Evolutionary conservation across 64 coral and sea anemone genomes (phyloP), one percentile per base, ranked within the genome.

Genomic region (Actinia tenebrosa): DNA sequence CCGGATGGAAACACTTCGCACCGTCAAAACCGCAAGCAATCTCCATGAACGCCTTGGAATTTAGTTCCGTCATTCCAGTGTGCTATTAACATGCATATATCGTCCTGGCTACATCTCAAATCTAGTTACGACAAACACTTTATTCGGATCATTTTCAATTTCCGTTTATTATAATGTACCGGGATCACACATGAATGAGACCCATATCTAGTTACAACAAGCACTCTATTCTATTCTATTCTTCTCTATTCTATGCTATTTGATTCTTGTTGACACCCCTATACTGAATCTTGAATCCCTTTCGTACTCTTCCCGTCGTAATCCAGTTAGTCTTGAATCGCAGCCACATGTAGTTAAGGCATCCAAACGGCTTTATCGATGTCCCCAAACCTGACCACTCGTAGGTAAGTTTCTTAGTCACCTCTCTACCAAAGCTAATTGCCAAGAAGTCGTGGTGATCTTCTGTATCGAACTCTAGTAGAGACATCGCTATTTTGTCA

Each of bases 391-490:
- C 94, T 11, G 68, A 45, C 90, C 94, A 93, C 0, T 87, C 91
- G 69, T 89, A 82, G 22, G 83, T 61, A 3, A 53, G 16, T 13
- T 61, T 23, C 13, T 85, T 85, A 27, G 53, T 61, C 8, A 59
- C 16, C 56, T 85, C 44, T 85, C 60, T 60, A 37, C 11, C 53
- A 16, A 82, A 44, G 58, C 7, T 60, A 4, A 86, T 52, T 3
- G 71, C 43, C 45, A 86, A 58, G 37, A 46, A 25, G 20, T 96
- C 94, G 54, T 96, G 84, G 19, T 27, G 60, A 22, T 56, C 82
- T 72, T 96, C 88, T 0, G 94, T 96, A 18, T 85, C 58, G 45
- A 90, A 93, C 54, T 93, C 88, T 16, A 89, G 86, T 22, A 96
- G 90, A 13, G 83, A 63, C 20, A 90, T 83, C 4, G 90, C 91